These are phyloP conservation scores for Archocentrus centrarchus DNA, from an alignment of 2,113 vertebrate species.

Conservation along the genomic window DNA sequence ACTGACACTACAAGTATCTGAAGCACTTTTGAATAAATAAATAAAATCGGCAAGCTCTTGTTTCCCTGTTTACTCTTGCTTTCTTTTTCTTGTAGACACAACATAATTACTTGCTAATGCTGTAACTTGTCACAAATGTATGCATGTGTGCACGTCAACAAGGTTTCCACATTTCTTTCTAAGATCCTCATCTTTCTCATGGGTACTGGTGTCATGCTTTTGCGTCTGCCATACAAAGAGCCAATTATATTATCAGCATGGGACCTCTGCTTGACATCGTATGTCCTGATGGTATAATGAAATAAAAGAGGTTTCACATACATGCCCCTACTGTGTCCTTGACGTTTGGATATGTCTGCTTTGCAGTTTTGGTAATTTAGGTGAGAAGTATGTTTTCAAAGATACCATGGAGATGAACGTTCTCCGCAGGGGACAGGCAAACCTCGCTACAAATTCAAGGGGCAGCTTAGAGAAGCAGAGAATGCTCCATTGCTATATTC, in stretches of 20 bases:
- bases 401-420: constrained; percentile 34
- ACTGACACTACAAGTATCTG: background rate
- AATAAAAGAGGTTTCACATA: constrained; percentile 75
- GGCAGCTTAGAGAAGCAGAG: background rate
- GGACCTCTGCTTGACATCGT: constrained; percentile 73
- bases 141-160: constrained; percentile 38
- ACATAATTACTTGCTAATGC: constrained; percentile 34
- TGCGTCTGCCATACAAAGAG: constrained; percentile 67
- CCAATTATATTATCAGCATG: constrained; percentile 80
- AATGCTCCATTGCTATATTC: background rate
- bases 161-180: constrained; percentile 21
- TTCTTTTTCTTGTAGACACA: background rate
- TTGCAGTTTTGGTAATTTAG: constrained; percentile 69
- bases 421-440: constrained; percentile 20
- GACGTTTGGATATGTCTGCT: constrained; percentile 72
- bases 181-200: constrained; percentile 43
- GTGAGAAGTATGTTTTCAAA: constrained; percentile 61
- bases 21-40: constrained; percentile 7
- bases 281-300: constrained; percentile 75
- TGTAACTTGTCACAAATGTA: constrained; percentile 42
- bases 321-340: constrained; percentile 75
- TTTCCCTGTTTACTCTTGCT: background rate
- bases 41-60: background rate
- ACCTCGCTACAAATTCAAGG: constrained; percentile 19
- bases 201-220: constrained; percentile 58